Evolutionary conservation across 2,888 invertebrate species (phyloP), one percentile per base, ranked within the genome.

Genomic region (Cheilosia impressa): DNA sequence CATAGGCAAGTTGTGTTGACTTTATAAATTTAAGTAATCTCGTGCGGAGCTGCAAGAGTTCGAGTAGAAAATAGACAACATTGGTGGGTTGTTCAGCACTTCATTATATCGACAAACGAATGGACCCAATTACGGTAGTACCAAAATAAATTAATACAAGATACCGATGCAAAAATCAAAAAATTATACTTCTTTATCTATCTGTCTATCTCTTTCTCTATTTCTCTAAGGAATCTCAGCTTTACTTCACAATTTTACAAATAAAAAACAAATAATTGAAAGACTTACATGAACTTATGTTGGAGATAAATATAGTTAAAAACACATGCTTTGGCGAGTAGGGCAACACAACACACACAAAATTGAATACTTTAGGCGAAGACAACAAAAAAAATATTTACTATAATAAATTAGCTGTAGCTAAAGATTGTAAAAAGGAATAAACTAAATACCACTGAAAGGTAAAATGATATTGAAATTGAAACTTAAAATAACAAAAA

Each of bases 221-320:
- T 45, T 52, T 80, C 57, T 65, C 63, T 27, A 9, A 38, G n/a
- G 55, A 62, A 65, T 55, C 53, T 65, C 76, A 69, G 76, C 84
- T 85, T 85, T 66, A 65, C 65, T 66, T 62, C 57, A 87, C 57
- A 65, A 81, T 72, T 76, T 80, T 75, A 75, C 34, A 66, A 71
- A 72, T 57, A 60, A 63, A 63, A 62, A 24, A 63, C 15, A 47
- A 66, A 15, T 15, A 62, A 68, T 55, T 31, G 80, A 62, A 58
- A 68, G 75, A 76, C 72, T 73, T 73, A 66, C 27, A 53, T 72
- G n/a, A 81, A 38, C 43, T 55, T 77, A 77, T 87, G 72, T 77
- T 57, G 68, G 41, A 65, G 9, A 47, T 62, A 66, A 55, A 66
- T n/a, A 47, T 13, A 57, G 34, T 81, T 81, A 45, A 9, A 71